phyloP scores from a whole-genome alignment of 1,140 invertebrate species.

The Achroia grisella region DNA sequence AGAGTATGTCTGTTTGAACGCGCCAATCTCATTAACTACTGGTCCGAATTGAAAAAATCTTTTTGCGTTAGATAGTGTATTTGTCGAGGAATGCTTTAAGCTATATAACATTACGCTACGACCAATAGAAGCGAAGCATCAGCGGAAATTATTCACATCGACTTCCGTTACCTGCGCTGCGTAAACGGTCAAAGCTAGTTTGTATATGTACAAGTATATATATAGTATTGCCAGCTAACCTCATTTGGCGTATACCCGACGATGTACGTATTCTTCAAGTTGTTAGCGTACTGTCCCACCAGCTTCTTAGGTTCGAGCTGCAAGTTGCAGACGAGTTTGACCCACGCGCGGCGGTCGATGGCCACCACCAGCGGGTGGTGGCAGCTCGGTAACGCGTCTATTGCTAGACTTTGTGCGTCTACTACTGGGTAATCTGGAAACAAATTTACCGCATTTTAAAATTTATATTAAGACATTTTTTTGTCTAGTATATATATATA shows the following conservation, averaged over 20 bases:
- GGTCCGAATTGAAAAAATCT: too few species aligned
- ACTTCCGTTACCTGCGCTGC: not conserved
- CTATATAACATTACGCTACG: too few species aligned
- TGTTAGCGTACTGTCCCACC: conserved; percentile 69
- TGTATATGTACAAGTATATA: not conserved
- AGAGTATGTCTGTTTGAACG: too few species aligned
- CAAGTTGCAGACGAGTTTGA: conserved; percentile 75
- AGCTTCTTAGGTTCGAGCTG: conserved; percentile 74
- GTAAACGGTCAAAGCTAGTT: not conserved
- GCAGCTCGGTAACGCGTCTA: conserved; percentile 78
- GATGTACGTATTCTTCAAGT: conserved; percentile 77
- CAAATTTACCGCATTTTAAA: too few species aligned
- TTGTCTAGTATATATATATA: too few species aligned
- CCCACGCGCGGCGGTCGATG: conserved; percentile 75
- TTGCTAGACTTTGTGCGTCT: conserved; percentile 72
- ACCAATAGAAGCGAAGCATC: too few species aligned
- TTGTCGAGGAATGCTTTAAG: too few species aligned
- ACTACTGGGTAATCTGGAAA: conserved; percentile 56
- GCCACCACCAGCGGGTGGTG: conserved; percentile 80
- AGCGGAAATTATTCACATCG: too few species aligned
- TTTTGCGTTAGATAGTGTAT: too few species aligned
- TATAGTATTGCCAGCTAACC: conserved; percentile 67
- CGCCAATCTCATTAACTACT: too few species aligned
- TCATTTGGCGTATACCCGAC: conserved; percentile 74
- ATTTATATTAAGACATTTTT: too few species aligned